A percentile compares a stretch with the other conserved stretches of the same genome.
Evolutionary conservation across 2,113 vertebrate species (phyloP).

Genomic region (Alethe castanea): DNA sequence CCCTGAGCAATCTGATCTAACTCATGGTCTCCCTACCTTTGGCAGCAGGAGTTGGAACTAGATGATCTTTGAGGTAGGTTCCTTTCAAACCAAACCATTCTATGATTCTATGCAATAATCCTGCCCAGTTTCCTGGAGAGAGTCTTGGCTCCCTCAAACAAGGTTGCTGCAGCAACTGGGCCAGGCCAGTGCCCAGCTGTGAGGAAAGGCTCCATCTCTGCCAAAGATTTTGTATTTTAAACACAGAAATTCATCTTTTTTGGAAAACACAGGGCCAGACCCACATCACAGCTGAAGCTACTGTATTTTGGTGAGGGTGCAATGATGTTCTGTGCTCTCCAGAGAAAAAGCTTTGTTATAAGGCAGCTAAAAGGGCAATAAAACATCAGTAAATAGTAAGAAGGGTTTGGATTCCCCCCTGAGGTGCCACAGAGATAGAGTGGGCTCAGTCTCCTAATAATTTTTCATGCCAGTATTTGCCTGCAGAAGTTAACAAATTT

Average conservation of each 20-base stretch:
- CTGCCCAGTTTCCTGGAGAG: neutral
- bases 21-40: fast-evolving
- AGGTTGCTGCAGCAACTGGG: fast-evolving
- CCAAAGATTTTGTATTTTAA: neutral
- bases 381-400: neutral
- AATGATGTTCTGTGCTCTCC: neutral
- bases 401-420: neutral
- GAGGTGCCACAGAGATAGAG: neutral
- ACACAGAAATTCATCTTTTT: fast-evolving
- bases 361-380: neutral
- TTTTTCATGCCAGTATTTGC: neutral
- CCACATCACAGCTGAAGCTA: neutral
- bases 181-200: fast-evolving
- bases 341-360: neutral
- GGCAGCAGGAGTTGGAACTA: neutral
- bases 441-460: fast-evolving
- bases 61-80: neutral
- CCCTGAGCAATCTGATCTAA: neutral
- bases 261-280: neutral
- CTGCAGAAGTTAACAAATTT: neutral
- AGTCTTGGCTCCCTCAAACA: fast-evolving
- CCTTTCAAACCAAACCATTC: neutral
- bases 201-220: neutral
- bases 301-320: neutral
- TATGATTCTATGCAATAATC: neutral